Conservation (phyloP, 2,888 invertebrate species). For the Chelonus formosanus region DNA sequence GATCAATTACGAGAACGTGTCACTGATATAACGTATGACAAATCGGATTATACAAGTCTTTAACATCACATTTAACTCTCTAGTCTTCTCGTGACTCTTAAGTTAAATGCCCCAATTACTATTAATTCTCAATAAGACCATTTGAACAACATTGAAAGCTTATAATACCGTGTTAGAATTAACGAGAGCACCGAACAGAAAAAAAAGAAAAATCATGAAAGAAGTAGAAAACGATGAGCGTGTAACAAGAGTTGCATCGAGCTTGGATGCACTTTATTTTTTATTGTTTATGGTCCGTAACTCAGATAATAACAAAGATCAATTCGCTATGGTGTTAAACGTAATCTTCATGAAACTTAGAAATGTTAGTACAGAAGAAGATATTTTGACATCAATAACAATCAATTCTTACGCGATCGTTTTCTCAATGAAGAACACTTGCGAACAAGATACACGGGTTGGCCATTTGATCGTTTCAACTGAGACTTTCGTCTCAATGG, state of each 20-base stretch:
- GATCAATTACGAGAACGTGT: constrained; percentile 1
- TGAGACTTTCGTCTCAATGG: constrained; percentile 60
- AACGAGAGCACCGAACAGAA: neutral
- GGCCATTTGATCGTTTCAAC: constrained; percentile 51
- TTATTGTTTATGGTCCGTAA: constrained; percentile 21
- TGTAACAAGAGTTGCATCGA: constrained; percentile 20
- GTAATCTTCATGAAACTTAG: neutral
- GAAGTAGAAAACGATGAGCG: constrained; percentile 18
- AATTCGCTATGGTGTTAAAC: constrained; percentile 24
- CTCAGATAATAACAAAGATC: constrained; percentile 26
- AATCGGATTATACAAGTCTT: constrained; percentile 2
- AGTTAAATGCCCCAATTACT: neutral
- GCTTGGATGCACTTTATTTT: constrained; percentile 20
- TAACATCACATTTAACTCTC: neutral
- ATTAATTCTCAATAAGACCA: too few relatives aligned
- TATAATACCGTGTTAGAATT: neutral
- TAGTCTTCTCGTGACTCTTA: neutral
- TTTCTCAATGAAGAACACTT: constrained; percentile 60
- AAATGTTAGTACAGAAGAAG: neutral
- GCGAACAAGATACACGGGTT: constrained; percentile 61
- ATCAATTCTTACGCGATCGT: constrained; percentile 58
- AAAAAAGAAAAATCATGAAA: neutral
- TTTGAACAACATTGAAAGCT: constrained; percentile 4
- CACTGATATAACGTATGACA: neutral
- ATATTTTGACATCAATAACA: neutral